Percentiles rank a stretch among this genome's conserved stretches.
Conservation (phyloP, 2,888 invertebrate species). For the Nymphalis c-album region DNA sequence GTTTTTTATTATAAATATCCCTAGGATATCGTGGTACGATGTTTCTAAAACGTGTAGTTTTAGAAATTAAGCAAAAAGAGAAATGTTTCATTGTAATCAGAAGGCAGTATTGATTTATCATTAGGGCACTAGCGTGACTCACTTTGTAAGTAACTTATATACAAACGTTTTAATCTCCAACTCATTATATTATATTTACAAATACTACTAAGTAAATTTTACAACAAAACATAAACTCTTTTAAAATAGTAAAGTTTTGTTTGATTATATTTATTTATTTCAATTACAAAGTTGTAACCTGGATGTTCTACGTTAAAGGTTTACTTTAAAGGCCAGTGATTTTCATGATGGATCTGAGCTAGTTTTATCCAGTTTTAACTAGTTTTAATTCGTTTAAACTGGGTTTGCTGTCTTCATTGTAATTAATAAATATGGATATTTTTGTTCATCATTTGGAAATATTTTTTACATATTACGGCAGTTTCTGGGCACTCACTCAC, state of each 20-base stretch:
- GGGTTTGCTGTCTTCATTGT: no score
- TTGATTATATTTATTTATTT: conserved; percentile 1
- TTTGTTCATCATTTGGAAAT: no score
- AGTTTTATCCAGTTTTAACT: background rate
- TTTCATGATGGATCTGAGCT: conserved; percentile 6
- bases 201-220: background rate
- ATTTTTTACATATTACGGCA: background rate
- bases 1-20: no score
- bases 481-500: no score
- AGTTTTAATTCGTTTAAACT: no score
- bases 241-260: background rate
- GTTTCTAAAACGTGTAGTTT: no score
- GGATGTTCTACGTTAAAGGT: background rate
- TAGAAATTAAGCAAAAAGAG: background rate
- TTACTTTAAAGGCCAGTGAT: conserved; percentile 3
- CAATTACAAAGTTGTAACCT: conserved; percentile 16
- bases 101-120: conserved; percentile 6
- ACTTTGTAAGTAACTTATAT: no score
- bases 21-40: no score
- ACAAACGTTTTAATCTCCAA: no score
- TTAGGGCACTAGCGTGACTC: background rate
- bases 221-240: background rate
- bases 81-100: background rate
- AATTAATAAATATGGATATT: no score
- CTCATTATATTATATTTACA: no score